Evolutionary conservation across 2,888 invertebrate species (phyloP), one percentile per base, ranked within the genome.

Genomic region (Drosophila incognita): DNA sequence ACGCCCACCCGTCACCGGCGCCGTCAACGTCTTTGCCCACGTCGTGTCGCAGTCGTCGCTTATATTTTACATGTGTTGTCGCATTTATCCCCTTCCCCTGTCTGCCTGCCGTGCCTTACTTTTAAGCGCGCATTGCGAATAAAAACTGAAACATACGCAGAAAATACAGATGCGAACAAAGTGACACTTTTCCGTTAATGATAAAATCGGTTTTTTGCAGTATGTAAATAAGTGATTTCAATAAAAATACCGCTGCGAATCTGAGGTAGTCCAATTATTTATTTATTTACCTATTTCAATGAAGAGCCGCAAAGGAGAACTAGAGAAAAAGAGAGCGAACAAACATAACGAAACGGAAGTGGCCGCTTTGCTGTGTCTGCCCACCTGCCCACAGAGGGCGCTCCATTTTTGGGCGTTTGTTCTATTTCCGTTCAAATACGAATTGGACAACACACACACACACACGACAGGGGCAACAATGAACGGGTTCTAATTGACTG

Each of bases 401-500:
- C 59, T 70, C 76, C 81, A 81, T 69, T 83, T 79, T 79, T 54
- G 74, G 71, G 59, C 71, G 69, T 83, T 82, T 77, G 78, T 78
- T 83, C 75, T 76, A 79, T 83, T 78, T 83, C 87, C 82, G 81
- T 70, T 79, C 57, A 42, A 61, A 70, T 62, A 65, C 74, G 69
- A 85, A 83, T 77, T 67, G 77, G 72, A 81, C 68, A 61, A 63
- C 64, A 54, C 21, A 40, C 10, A 53, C 10, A 53, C 42, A 40
- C 29, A 21, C 21, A 11, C 53, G 51, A 54, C 54, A 51, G 29
- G 21, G 31, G 42, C 60, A 81, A 62, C 69, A 81, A 77, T 82
- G 79, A 86, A 86, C 86, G 87, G 84, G 89, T 86, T 88, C 82
- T 82, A 86, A 89, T 83, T 86, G 69, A 57, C 40, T 40, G 83